Evolutionary conservation across 2,888 invertebrate genomes (phyloP).

Genomic region (Scotopteryx bipunctaria): DNA sequence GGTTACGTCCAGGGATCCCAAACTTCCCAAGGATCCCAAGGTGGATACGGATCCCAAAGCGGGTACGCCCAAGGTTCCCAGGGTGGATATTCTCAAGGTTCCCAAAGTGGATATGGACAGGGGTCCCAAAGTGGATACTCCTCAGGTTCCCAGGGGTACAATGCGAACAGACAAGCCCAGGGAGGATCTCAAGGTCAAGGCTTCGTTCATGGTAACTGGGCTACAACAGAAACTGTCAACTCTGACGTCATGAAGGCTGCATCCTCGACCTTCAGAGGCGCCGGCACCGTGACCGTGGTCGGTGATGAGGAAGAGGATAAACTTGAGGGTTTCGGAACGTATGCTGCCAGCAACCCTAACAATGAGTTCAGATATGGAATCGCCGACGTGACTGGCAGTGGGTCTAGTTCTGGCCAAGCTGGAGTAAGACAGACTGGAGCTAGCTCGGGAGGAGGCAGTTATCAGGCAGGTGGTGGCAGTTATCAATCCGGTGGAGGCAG

Average conservation of each 20-base stretch:
- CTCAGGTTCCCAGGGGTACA: conserved; percentile 18
- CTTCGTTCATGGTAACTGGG: conserved; percentile 71
- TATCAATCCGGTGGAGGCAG: conserved; percentile 31
- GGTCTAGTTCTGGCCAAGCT: conserved; percentile 36
- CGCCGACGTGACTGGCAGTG: conserved; percentile 61
- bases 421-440: conserved; percentile 14
- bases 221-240: conserved; percentile 77
- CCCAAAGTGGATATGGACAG: conserved; percentile 17
- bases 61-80: conserved; percentile 29
- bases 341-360: conserved; percentile 67
- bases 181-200: conserved; percentile 49
- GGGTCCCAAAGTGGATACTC: conserved; percentile 8
- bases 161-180: conserved; percentile 30
- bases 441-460: conserved; percentile 14
- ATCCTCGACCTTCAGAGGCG: conserved; percentile 61
- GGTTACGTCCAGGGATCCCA: conserved; percentile 28
- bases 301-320: conserved; percentile 70
- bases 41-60: conserved; percentile 7
- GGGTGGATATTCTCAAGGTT: conserved; percentile 26
- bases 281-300: conserved; percentile 63
- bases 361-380: conserved; percentile 72
- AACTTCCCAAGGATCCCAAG: conserved; percentile 9
- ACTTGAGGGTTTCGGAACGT: conserved; percentile 65
- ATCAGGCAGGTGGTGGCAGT: conserved; percentile 30
- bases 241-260: conserved; percentile 71